These are phyloP conservation scores for Acyrthosiphon pisum DNA, from an alignment of 1,140 invertebrate species.

Conservation along the genomic window DNA sequence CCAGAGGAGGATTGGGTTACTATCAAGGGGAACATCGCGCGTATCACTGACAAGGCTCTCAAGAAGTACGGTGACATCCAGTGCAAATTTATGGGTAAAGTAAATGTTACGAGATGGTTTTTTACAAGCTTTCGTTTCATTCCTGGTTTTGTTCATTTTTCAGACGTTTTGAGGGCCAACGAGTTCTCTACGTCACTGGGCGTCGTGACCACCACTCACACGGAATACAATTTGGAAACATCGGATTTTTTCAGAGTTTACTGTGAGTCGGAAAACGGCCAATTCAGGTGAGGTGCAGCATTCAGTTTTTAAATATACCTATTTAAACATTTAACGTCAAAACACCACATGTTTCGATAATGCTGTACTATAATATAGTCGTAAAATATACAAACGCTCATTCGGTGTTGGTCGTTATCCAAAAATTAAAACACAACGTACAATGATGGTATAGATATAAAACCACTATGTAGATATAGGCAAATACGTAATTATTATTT, in stretches of 20 bases:
- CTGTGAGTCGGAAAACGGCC: constrained; percentile 66
- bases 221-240: constrained; percentile 68
- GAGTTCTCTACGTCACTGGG: constrained; percentile 68
- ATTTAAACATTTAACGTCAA: not conserved
- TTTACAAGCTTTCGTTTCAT: not conserved
- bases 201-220: constrained; percentile 66
- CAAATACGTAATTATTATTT: not conserved
- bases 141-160: constrained; percentile 58
- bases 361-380: not conserved
- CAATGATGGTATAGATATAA: not conserved
- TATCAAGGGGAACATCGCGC: constrained; percentile 61
- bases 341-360: not conserved
- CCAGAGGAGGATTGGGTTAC: constrained; percentile 68
- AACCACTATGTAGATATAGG: not conserved
- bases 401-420: not conserved
- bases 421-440: not conserved
- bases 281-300: constrained; percentile 60
- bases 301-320: not conserved
- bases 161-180: constrained; percentile 70
- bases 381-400: not conserved
- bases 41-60: constrained; percentile 61
- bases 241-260: constrained; percentile 74
- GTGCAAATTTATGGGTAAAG: constrained; percentile 62
- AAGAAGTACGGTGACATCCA: constrained; percentile 62
- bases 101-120: not conserved